Evolutionary conservation across 2,797 vertebrate genomes (phyloP), one percentile per base, ranked within the genome.

Genomic region (Rhinella marina): DNA sequence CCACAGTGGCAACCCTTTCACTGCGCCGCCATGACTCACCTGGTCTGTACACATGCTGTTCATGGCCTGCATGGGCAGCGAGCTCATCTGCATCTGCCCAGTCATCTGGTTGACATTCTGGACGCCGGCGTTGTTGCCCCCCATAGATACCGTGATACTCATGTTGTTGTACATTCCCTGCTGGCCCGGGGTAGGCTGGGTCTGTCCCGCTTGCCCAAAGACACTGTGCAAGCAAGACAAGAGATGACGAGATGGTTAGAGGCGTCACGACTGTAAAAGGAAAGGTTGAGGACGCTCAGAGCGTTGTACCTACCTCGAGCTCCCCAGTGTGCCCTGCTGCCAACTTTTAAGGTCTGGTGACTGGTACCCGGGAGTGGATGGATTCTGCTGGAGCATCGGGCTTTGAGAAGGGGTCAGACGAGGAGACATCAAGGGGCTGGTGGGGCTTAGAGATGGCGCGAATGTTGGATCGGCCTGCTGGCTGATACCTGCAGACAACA

Each of bases 101-200:
- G 95, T 96, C 93, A 97, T 95, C 25, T 97, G 96, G 92, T 96
- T 96, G 93, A 98, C 95, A 21, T 96, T 96, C 91, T 95, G 94
- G 83, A 96, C 96, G 2, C 92, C 93, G 10, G 95, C 92, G 2
- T 96, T 96, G 84, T 96, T 96, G 48, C 97, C 97, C 0, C 96
- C 97, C 98, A 99, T 98, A 92, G 98, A 98, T 87, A 99, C 97
- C 0, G 97, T 98, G 95, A 98, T 98, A 95, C 97, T 98, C 98
- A 99, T 98, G 92, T 98, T 99, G 95, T 99, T 99, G 95, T 98
- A 99, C 78, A 98, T 95, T 90, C 97, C 97, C 91, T 97, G 97
- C 94, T 98, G 97, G 88, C 90, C 97, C 91, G 87, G 93, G 0
- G 94, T 85, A 86, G 90, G 91, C 92, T 92, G 96, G 91, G 89